Evolutionary conservation across 2,797 vertebrate species (phyloP).

Genomic region (Manis javanica): DNA sequence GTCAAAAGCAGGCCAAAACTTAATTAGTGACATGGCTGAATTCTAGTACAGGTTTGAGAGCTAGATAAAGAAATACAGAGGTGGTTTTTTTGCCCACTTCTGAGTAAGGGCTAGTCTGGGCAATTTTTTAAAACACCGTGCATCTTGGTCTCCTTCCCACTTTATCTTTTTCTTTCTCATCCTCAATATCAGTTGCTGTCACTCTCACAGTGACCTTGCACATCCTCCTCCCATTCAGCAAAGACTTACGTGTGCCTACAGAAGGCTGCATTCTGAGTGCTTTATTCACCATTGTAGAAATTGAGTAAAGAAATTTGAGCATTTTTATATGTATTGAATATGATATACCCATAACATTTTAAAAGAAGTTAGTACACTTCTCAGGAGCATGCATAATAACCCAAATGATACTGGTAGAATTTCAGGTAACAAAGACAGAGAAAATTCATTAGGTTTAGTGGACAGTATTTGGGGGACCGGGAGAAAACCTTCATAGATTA

Average conservation of each 20-base stretch:
- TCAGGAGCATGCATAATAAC: not conserved
- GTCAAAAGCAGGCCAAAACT: not conserved
- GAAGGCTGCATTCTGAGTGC: rapidly evolving
- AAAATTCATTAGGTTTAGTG: not conserved
- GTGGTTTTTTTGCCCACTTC: not conserved
- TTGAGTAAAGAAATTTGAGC: not conserved
- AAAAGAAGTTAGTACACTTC: not conserved
- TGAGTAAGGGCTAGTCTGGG: not conserved
- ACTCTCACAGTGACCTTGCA: rapidly evolving
- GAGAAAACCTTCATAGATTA: not conserved
- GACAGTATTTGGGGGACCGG: not conserved
- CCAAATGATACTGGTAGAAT: not conserved
- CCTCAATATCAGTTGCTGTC: rapidly evolving
- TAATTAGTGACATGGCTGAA: not conserved
- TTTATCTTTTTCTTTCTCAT: not conserved
- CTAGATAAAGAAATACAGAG: not conserved
- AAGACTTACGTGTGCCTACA: rapidly evolving
- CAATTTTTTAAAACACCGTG: not conserved
- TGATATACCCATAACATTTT: not conserved
- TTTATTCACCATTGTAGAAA: too few species aligned
- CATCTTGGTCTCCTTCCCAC: not conserved
- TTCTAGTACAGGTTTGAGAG: not conserved
- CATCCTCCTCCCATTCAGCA: too few species aligned
- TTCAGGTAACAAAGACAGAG: not conserved
- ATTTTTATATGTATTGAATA: not conserved